Conservation (phyloP, 2,797 vertebrate species). For the Pangasius larnaudii region DNA sequence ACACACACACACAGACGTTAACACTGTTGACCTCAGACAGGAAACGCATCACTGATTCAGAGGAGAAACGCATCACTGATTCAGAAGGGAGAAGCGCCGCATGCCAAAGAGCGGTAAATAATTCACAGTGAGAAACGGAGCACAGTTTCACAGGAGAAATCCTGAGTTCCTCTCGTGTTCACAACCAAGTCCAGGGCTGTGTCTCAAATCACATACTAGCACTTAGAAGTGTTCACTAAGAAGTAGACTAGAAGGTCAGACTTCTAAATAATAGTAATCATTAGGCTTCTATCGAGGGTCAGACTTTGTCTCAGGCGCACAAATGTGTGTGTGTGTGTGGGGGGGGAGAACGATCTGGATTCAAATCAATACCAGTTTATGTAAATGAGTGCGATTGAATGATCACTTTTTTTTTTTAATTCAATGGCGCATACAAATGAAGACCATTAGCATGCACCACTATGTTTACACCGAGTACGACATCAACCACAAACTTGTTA, state of each 20-base stretch:
- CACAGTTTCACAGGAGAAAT: slow-evolving; percentile 76
- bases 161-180: slow-evolving; percentile 40
- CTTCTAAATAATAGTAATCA: not conserved
- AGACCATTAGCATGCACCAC: not conserved
- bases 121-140: slow-evolving; percentile 72
- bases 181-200: not conserved
- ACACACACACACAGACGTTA: not conserved
- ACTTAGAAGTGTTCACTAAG: not conserved
- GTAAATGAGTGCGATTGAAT: not conserved
- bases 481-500: not conserved
- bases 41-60: slow-evolving; percentile 81
- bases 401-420: not conserved
- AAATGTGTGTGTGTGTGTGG: not conserved
- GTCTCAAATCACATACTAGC: not conserved
- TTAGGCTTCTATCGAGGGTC: not conserved
- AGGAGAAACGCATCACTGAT: slow-evolving; percentile 78
- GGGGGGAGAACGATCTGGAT: no score
- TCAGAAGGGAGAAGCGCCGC: slow-evolving; percentile 74
- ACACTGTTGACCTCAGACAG: slow-evolving; percentile 61
- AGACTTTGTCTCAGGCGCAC: not conserved
- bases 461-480: not conserved
- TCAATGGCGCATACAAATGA: not conserved
- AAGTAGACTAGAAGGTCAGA: not conserved
- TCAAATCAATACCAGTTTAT: not conserved
- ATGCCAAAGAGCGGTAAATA: slow-evolving; percentile 79